Evolutionary conservation across 2,797 vertebrate genomes (phyloP).

Genomic region (Rachycentron canadum): DNA sequence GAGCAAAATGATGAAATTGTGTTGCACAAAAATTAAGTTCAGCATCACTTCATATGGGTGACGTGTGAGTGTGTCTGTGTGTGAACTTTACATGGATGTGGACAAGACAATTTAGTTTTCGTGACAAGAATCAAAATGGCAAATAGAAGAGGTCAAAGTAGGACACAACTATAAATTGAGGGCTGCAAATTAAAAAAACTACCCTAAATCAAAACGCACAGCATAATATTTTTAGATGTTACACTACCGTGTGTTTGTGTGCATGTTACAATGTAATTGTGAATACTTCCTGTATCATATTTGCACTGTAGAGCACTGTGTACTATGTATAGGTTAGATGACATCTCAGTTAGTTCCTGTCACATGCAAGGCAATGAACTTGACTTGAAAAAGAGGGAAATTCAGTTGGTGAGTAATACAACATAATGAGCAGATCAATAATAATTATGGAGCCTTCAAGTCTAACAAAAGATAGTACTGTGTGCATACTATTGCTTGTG

Average conservation of each 20-base stretch:
- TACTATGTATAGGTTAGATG: constrained; percentile 36
- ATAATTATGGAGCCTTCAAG: constrained; percentile 75
- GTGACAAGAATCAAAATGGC: background rate
- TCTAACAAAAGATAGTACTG: constrained; percentile 70
- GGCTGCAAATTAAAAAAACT: background rate
- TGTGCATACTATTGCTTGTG: constrained; percentile 38
- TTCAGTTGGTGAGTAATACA: constrained; percentile 77
- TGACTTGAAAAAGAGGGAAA: constrained; percentile 81
- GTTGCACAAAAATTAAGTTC: too few species aligned
- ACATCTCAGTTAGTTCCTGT: constrained; percentile 69
- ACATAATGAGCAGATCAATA: constrained; percentile 82
- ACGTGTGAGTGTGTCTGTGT: background rate
- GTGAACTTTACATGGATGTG: background rate
- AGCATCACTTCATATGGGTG: background rate
- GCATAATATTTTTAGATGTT: background rate
- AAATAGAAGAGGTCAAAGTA: constrained; percentile 1
- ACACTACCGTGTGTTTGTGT: background rate
- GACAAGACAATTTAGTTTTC: background rate
- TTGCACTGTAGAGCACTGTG: background rate
- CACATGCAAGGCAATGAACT: constrained; percentile 78
- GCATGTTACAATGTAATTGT: background rate
- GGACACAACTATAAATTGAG: background rate
- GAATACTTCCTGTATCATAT: constrained; percentile 25
- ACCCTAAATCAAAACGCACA: too few species aligned
- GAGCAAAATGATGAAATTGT: background rate